Evolutionary conservation across 2,113 vertebrate genomes (phyloP).

Genomic region (Tiliqua scincoides): DNA sequence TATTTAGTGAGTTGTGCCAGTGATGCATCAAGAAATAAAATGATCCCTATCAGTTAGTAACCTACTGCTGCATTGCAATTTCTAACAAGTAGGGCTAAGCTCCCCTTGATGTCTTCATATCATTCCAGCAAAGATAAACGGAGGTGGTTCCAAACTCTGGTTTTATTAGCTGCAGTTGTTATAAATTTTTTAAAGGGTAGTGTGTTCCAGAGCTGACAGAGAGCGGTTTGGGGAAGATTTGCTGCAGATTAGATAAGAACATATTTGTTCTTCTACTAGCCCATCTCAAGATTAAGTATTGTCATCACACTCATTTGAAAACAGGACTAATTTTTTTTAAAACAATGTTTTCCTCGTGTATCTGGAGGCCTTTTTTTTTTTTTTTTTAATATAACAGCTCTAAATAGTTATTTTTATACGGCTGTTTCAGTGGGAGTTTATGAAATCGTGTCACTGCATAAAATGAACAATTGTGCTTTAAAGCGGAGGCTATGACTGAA

Average conservation of each 20-base stretch:
- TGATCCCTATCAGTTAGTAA: background rate
- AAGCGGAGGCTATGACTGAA: constrained; percentile 7
- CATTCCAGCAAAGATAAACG: constrained; percentile 60
- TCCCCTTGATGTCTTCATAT: constrained; percentile 55
- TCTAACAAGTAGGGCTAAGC: background rate
- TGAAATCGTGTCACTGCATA: constrained; percentile 4
- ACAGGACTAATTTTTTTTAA: constrained; percentile 31
- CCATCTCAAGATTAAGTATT: constrained; percentile 57
- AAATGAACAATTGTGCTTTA: constrained; percentile 39
- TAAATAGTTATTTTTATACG: constrained; percentile 15
- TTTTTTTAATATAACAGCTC: background rate
- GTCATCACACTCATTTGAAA: constrained; percentile 52
- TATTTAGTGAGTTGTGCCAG: background rate
- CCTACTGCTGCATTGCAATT: background rate
- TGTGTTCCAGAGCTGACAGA: constrained; percentile 43
- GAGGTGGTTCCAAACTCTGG: constrained; percentile 56
- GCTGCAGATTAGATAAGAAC: constrained; percentile 58
- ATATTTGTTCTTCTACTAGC: constrained; percentile 50
- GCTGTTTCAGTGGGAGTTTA: constrained; percentile 15
- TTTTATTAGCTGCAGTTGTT: constrained; percentile 66
- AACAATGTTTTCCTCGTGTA: constrained; percentile 25
- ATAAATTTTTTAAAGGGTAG: constrained; percentile 58
- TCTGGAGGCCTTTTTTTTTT: constrained; percentile 5
- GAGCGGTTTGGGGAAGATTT: constrained; percentile 58
- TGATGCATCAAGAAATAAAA: background rate